These are phyloP conservation scores for Pandemis corylana DNA, from an alignment of 2,888 invertebrate species.

Conservation along the genomic window DNA sequence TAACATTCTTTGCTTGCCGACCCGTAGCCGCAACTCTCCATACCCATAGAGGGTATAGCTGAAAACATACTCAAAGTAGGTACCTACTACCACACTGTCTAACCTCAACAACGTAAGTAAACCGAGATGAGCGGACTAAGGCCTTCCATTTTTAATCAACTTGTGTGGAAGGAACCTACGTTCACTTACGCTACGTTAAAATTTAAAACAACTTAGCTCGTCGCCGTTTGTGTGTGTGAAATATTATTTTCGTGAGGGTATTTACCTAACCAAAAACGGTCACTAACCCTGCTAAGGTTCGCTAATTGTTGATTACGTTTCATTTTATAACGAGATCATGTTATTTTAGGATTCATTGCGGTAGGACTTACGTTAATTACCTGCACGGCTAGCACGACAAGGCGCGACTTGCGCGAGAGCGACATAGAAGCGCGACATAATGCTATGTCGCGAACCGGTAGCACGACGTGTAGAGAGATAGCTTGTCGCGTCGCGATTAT, in stretches of 20 bases:
- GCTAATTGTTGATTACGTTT: not conserved
- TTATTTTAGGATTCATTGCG: not conserved
- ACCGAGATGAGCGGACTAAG: constrained; percentile 21
- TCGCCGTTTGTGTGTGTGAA: not conserved
- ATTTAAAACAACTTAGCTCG: constrained; percentile 33
- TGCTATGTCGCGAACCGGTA: no score
- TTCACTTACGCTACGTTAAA: constrained; percentile 36
- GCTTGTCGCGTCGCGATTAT: no score
- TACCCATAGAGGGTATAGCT: not conserved
- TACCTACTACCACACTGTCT: not conserved
- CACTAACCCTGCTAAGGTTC: not conserved
- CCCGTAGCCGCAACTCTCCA: not conserved
- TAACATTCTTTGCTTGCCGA: not conserved
- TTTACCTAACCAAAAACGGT: not conserved
- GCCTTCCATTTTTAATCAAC: constrained; percentile 39
- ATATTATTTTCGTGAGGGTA: not conserved
- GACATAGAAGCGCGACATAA: no score
- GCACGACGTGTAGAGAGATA: no score
- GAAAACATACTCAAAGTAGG: no score
- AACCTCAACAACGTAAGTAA: constrained; percentile 8
- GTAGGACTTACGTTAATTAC: not conserved
- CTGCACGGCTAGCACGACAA: no score
- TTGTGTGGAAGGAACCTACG: constrained; percentile 18
- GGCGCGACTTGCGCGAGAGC: no score
- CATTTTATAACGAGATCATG: not conserved